Percentiles rank a stretch among this genome's conserved stretches.
Evolutionary conservation across 2,797 vertebrate species (phyloP).

Genomic region (Acanthurus tractus): DNA sequence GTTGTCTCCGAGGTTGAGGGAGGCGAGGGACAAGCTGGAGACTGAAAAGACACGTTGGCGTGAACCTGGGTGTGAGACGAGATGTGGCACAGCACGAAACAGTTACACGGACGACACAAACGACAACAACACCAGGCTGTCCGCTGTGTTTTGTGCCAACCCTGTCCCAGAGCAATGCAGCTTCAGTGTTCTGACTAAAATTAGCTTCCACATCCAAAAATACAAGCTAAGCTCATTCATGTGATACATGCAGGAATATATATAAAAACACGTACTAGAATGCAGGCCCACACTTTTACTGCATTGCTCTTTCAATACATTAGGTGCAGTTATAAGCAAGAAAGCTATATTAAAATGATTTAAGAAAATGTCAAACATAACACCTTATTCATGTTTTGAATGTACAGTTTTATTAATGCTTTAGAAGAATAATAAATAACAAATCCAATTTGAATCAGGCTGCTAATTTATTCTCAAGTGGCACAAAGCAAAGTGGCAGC

Average conservation of each 20-base stretch:
- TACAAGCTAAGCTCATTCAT: neutral
- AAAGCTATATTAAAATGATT: too few relatives aligned
- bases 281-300: neutral
- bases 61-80: slow-evolving; percentile 87
- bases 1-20: slow-evolving; percentile 93
- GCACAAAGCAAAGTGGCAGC: slow-evolving; percentile 78
- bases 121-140: slow-evolving; percentile 65
- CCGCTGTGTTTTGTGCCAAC: slow-evolving; percentile 70
- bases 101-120: slow-evolving; percentile 69
- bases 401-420: too few relatives aligned
- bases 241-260: neutral
- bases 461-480: slow-evolving; percentile 46
- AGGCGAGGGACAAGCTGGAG: slow-evolving; percentile 96
- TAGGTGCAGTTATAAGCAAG: neutral
- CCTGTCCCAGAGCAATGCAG: slow-evolving; percentile 32
- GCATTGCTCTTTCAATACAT: slow-evolving; percentile 21
- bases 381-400: too few relatives aligned
- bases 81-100: slow-evolving; percentile 65
- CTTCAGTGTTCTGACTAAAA: neutral
- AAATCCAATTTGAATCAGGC: too few relatives aligned
- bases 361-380: too few relatives aligned
- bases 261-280: neutral
- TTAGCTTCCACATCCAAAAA: slow-evolving; percentile 3
- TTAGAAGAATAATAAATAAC: too few relatives aligned
- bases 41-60: slow-evolving; percentile 93